phyloP scores from a whole-genome alignment of 2,113 vertebrate species.

The Cochlearius cochlearius region DNA sequence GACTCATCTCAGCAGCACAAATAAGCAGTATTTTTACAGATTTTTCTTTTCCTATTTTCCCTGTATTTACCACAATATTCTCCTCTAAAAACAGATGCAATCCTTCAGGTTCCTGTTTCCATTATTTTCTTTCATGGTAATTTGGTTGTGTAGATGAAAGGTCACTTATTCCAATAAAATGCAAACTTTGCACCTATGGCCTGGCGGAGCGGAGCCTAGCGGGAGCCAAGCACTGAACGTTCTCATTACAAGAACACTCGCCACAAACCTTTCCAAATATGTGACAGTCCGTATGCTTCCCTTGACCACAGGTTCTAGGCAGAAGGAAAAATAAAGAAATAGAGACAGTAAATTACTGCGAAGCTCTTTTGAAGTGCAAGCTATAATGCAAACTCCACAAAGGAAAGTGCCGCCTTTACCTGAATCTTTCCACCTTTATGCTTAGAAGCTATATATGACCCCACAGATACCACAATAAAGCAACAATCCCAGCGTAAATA shows the following conservation, averaged over 20 bases:
- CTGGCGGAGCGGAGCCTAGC: background rate
- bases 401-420: background rate
- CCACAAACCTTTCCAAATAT: background rate
- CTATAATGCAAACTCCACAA: background rate
- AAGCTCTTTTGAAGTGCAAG: background rate
- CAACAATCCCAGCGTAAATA: background rate
- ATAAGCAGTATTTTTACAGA: background rate
- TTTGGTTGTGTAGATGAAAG: background rate
- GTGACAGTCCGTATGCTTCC: background rate
- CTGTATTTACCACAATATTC: background rate
- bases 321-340: background rate
- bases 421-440: background rate
- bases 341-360: background rate
- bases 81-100: background rate
- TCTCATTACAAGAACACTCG: background rate
- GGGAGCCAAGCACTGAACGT: background rate
- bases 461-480: background rate
- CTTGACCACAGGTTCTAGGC: background rate
- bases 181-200: background rate
- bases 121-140: background rate
- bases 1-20: background rate
- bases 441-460: background rate
- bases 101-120: background rate
- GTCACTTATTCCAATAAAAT: background rate
- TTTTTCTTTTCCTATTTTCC: background rate